A percentile compares a stretch with the other conserved stretches of the same genome.
These are phyloP conservation scores for Horisme vitalbata DNA, from an alignment of 2,888 invertebrate genomes.

Conservation along the genomic window DNA sequence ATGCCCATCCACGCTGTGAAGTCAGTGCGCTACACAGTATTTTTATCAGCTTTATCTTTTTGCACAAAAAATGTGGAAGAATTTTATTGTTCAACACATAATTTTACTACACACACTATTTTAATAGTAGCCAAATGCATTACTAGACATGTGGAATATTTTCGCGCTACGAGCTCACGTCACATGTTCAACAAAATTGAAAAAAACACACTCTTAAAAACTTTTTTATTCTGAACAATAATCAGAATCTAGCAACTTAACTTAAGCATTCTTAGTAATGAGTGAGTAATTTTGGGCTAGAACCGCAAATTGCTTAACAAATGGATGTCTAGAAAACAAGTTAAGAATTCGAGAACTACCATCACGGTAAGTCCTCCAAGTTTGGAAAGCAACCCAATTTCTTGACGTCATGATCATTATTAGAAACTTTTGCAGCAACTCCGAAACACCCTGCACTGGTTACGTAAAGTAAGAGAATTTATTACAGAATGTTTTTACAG, in stretches of 20 bases:
- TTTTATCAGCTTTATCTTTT: background rate
- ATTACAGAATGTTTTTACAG: constrained; percentile 76
- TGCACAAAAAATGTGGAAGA: background rate
- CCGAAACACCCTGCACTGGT: constrained; percentile 55
- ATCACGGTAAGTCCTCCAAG: constrained; percentile 8
- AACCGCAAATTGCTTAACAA: no score
- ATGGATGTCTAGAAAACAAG: constrained; percentile 13
- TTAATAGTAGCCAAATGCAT: constrained; percentile 6
- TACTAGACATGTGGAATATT: constrained; percentile 6
- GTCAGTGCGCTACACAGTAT: constrained; percentile 5
- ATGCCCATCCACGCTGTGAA: background rate
- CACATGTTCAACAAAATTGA: constrained; percentile 5
- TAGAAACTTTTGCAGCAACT: constrained; percentile 51
- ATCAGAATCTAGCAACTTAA: no score
- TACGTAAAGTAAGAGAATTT: constrained; percentile 66
- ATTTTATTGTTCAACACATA: constrained; percentile 8
- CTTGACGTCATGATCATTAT: constrained; percentile 49
- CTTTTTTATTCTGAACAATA: no score
- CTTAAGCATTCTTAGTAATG: no score
- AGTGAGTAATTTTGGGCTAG: no score
- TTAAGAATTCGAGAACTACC: constrained; percentile 8
- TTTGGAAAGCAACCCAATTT: constrained; percentile 28
- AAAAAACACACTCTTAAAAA: no score
- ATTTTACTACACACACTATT: constrained; percentile 2
- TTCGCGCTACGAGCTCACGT: constrained; percentile 1